Evolutionary conservation across 1,140 invertebrate species (phyloP).

Genomic region (Laodelphax striatellus): DNA sequence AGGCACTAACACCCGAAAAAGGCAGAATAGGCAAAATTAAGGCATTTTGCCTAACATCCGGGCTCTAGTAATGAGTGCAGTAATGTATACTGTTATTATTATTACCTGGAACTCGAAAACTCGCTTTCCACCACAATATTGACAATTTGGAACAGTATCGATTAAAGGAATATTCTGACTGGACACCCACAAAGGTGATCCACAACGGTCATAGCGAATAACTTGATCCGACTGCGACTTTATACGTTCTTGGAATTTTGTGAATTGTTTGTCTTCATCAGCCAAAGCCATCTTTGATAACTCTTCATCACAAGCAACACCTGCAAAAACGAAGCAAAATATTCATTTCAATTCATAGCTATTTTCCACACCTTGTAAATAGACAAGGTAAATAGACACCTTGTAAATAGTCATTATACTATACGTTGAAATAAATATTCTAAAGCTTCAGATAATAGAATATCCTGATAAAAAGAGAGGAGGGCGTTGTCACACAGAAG

Average conservation of each 20-base stretch:
- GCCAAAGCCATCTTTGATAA: constrained; percentile 41
- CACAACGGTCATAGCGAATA: constrained; percentile 67
- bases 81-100: too few relatives aligned
- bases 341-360: neutral
- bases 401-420: too few relatives aligned
- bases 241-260: constrained; percentile 50
- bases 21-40: too few relatives aligned
- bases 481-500: too few relatives aligned
- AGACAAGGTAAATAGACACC: too few relatives aligned
- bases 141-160: constrained; percentile 57
- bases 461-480: too few relatives aligned
- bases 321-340: constrained; percentile 21
- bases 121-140: constrained; percentile 56
- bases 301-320: constrained; percentile 46
- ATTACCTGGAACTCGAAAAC: constrained; percentile 85
- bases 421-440: too few relatives aligned
- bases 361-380: too few relatives aligned
- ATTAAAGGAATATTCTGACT: constrained; percentile 30
- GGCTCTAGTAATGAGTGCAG: too few relatives aligned
- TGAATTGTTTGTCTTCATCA: constrained; percentile 60
- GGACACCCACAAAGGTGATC: constrained; percentile 71
- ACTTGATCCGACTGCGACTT: constrained; percentile 59
- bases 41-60: too few relatives aligned
- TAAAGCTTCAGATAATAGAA: too few relatives aligned
- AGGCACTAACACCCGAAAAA: too few relatives aligned